phyloP scores from a whole-genome alignment of 2,113 vertebrate genomes.

The Redunca redunca region DNA sequence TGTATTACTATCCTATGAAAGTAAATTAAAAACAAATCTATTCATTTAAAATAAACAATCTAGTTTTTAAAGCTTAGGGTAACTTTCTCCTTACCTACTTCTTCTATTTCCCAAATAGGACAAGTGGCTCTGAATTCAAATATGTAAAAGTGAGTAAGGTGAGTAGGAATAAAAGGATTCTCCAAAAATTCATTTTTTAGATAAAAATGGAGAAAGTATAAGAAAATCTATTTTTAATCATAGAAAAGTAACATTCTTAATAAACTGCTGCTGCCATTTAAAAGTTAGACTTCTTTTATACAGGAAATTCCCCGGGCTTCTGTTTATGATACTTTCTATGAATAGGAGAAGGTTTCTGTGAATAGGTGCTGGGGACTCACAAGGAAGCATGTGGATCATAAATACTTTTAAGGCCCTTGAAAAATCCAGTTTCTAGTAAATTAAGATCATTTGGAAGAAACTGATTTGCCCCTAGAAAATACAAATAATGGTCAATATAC shows the following conservation, averaged over 20 bases:
- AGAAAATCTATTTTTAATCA: neutral
- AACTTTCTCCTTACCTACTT: neutral
- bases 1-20: neutral
- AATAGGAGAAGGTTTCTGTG: neutral
- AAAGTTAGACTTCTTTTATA: neutral
- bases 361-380: neutral
- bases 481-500: neutral
- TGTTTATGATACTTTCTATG: neutral
- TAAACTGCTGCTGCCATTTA: neutral
- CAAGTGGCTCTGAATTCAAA: neutral
- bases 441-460: neutral
- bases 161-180: neutral
- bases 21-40: neutral
- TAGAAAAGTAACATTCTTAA: neutral
- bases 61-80: neutral
- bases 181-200: neutral
- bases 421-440: neutral
- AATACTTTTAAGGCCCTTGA: neutral
- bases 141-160: neutral
- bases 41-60: neutral
- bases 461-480: neutral
- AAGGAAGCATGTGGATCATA: neutral
- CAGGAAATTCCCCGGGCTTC: neutral
- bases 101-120: neutral
- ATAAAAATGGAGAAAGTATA: neutral